Evolutionary conservation across 2,888 invertebrate species (phyloP).

Genomic region (Alviniconcha strummeri): DNA sequence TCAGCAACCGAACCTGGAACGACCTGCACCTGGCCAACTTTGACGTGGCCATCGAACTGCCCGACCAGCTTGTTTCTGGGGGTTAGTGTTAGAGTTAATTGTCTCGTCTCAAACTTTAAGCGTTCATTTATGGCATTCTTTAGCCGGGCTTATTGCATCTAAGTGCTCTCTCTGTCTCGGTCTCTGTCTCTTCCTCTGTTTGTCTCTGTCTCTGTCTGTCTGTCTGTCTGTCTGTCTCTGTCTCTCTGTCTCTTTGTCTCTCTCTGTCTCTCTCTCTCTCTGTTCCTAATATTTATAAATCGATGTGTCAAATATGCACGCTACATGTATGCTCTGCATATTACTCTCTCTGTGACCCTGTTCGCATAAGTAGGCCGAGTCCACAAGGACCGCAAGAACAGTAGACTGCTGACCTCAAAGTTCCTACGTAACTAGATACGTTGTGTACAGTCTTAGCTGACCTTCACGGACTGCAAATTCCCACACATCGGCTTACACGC

Average conservation of each 20-base stretch:
- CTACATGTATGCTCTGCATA: no score
- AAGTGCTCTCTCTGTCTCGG: background rate
- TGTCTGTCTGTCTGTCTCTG: background rate
- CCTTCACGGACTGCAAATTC: no score
- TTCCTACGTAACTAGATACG: no score
- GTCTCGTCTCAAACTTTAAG: background rate
- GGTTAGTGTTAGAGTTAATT: background rate
- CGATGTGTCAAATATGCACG: no score
- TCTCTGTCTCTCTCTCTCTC: no score
- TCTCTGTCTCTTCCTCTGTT: background rate
- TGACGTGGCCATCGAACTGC: constrained; percentile 62
- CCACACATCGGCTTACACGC: no score
- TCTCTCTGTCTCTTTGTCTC: background rate
- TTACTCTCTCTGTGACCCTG: no score
- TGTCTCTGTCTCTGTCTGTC: background rate
- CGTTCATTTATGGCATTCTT: background rate
- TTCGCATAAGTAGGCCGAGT: no score
- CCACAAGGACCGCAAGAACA: no score
- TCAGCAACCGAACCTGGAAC: constrained; percentile 40
- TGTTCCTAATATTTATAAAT: no score
- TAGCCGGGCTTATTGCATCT: background rate
- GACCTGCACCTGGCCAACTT: constrained; percentile 47
- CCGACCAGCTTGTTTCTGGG: constrained; percentile 50
- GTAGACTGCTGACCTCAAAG: no score
- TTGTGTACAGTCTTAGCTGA: no score